Base-by-base conservation (phyloP, 2,888 invertebrate genomes). In the Tryphoninae sp. region DNA sequence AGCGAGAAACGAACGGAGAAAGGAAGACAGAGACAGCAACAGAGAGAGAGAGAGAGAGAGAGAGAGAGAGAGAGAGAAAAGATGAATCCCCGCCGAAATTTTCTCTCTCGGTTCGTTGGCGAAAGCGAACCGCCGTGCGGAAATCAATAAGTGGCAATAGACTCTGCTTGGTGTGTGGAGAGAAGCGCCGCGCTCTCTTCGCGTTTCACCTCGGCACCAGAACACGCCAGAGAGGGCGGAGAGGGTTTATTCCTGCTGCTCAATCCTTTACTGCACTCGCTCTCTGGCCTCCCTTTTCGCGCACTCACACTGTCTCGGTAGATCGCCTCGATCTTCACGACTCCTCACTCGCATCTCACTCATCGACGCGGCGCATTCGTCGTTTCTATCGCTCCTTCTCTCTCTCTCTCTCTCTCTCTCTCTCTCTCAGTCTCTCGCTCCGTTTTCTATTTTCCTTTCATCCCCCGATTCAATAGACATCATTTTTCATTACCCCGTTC, bases 61-160 rank as follows among this genome's bases (percentile, higher is more conserved):
- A 45, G 45, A 45, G 45, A 13, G 19, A 19, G 19, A 19, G 19
- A 33, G 33, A 33, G 6, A 45, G 45, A 13, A 1, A 45, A 45
- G 13, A 33, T 51, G 58, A 76, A 75, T 65, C 68, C 55, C 69
- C 61, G 76, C 77, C 79, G 80, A 82, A 82, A 82, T 77, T 77
- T 69, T 68, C 77, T 71, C 62, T 86, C 86, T 85, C 86, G 85
- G 45, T 53, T 53, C 62, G 62, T 69, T 87, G 85, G 87, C 83
- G 86, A 84, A 86, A 78, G 75, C 74, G 81, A 84, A 86, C 86
- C 85, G 68, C 85, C 85, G 68, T 84, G 76, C 77, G 84, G 87
- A 88, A 88, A 89, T 89, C 89, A 89, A 89, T 89, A 89, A 89
- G 86, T 86, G 86, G 83, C 84, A 87, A 89, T 89, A 86, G 83